phyloP scores from a whole-genome alignment of 2,113 vertebrate genomes.

The Megaceryle maxima region DNA sequence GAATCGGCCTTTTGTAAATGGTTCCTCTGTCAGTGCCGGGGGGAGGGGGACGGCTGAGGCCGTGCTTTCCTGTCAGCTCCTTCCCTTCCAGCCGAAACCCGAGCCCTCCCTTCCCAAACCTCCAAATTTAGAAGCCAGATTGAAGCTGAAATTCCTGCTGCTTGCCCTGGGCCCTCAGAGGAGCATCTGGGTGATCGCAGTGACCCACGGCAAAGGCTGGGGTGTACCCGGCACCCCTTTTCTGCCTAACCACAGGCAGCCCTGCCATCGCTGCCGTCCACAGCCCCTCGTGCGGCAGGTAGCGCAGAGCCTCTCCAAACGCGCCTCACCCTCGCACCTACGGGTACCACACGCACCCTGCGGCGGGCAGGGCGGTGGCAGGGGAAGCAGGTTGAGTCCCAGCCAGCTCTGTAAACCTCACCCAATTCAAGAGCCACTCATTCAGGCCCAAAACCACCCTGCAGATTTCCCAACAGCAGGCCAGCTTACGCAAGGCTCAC shows the following conservation, averaged over 20 bases:
- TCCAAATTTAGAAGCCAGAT: constrained; percentile 82
- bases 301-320: neutral
- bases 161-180: constrained; percentile 17
- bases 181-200: neutral
- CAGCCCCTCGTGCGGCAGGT: neutral
- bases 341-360: neutral
- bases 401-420: neutral
- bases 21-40: constrained; percentile 84
- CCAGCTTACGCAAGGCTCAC: neutral
- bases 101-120: constrained; percentile 80
- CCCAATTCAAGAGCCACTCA: neutral
- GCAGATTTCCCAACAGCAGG: neutral
- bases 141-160: constrained; percentile 78
- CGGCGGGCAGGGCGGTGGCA: neutral
- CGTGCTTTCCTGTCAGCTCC: constrained; percentile 85
- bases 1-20: constrained; percentile 88
- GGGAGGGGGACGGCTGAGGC: constrained; percentile 75
- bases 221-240: neutral
- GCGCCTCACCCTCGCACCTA: neutral
- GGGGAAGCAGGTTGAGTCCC: neutral
- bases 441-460: neutral
- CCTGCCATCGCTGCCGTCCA: neutral
- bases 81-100: constrained; percentile 81
- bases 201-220: neutral
- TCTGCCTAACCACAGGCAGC: neutral